A percentile compares a stretch with the other conserved stretches of the same genome.
Evolutionary conservation across 2,113 vertebrate species (phyloP).

Genomic region (Synchiropus splendidus): DNA sequence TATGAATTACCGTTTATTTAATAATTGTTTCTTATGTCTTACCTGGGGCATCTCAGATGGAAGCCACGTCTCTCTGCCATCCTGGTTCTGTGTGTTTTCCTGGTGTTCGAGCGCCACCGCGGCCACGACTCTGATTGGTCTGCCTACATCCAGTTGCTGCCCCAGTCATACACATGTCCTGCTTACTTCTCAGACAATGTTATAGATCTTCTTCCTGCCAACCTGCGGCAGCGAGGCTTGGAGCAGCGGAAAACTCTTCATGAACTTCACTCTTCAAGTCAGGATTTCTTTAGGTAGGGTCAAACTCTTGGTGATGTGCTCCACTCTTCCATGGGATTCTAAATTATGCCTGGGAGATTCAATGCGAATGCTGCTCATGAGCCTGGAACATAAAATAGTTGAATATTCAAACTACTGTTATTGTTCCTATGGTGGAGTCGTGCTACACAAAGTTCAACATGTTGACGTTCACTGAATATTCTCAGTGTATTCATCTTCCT

Average conservation of each 20-base stretch:
- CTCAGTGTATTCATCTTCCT: no score
- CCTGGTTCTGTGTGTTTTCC: slow-evolving; percentile 78
- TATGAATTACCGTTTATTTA: neutral
- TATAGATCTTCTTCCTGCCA: slow-evolving; percentile 63
- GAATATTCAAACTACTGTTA: no score
- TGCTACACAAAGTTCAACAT: no score
- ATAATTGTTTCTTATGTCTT: neutral
- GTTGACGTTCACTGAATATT: no score
- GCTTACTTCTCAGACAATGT: slow-evolving; percentile 63
- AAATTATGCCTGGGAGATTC: no score
- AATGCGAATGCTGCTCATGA: no score
- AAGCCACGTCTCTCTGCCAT: slow-evolving; percentile 69
- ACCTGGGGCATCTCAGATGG: slow-evolving; percentile 56
- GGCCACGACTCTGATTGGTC: slow-evolving; percentile 75
- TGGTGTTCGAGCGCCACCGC: slow-evolving; percentile 75
- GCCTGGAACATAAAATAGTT: no score
- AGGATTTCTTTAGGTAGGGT: slow-evolving; percentile 65
- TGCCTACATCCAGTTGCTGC: slow-evolving; percentile 80
- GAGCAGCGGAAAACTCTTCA: slow-evolving; percentile 66
- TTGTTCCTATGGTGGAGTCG: no score
- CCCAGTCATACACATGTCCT: slow-evolving; percentile 75
- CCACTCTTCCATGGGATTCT: no score
- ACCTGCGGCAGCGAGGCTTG: slow-evolving; percentile 54
- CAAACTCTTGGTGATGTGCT: no score
- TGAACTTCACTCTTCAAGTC: slow-evolving; percentile 62